phyloP scores from a whole-genome alignment of 1,140 invertebrate species.

The Archegozetes longisetosus region DNA sequence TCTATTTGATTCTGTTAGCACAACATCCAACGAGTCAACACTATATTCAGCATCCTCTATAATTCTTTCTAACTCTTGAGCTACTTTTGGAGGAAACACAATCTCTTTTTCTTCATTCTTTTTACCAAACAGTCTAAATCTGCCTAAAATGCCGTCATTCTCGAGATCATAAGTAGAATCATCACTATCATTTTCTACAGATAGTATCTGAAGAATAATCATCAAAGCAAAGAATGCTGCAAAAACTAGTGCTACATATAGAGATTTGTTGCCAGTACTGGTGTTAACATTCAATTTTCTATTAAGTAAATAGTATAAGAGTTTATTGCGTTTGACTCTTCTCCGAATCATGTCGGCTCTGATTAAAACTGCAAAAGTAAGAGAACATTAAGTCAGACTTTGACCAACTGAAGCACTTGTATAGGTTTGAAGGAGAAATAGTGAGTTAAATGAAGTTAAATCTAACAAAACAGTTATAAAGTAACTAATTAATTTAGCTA shows the following conservation, averaged over 20 bases:
- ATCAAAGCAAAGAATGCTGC: neutral
- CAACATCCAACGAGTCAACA: neutral
- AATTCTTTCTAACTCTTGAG: neutral
- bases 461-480: too few relatives aligned
- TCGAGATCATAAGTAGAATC: neutral
- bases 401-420: too few relatives aligned
- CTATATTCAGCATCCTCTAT: neutral
- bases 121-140: neutral
- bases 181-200: neutral
- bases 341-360: neutral
- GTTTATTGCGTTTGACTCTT: neutral
- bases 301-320: neutral
- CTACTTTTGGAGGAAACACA: neutral
- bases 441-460: too few relatives aligned
- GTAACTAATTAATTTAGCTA: too few relatives aligned
- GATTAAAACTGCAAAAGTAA: too few relatives aligned
- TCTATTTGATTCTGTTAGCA: neutral
- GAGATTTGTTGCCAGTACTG: neutral
- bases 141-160: neutral
- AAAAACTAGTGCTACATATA: neutral
- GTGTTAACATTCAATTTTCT: neutral
- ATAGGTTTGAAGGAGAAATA: too few relatives aligned
- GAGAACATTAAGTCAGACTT: too few relatives aligned
- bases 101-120: neutral
- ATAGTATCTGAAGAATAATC: neutral